Conservation (phyloP, 2,113 vertebrate genomes). For the Caretta caretta region DNA sequence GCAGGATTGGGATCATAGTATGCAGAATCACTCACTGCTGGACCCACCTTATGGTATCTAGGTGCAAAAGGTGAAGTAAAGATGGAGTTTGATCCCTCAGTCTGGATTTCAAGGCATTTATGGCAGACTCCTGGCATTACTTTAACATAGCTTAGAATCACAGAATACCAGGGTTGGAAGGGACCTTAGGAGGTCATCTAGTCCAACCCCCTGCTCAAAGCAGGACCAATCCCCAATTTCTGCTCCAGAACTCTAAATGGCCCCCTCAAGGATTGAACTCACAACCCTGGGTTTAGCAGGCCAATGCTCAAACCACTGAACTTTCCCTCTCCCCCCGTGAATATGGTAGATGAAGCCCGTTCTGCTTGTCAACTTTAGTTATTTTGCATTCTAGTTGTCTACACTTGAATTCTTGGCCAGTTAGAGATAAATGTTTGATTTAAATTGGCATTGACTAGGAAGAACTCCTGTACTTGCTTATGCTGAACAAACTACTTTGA, state of each 20-base stretch:
- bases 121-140: not conserved
- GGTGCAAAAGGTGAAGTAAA: not conserved
- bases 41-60: not conserved
- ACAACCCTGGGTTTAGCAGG: no score
- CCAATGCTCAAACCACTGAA: no score
- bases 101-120: not conserved
- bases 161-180: no score
- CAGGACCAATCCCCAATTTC: no score
- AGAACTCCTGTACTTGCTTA: not conserved
- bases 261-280: no score
- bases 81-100: rapidly evolving
- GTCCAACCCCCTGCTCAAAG: no score
- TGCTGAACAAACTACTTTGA: not conserved
- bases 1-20: not conserved
- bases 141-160: not conserved
- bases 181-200: no score
- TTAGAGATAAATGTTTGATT: not conserved
- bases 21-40: not conserved
- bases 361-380: rapidly evolving
- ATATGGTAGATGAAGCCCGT: not conserved
- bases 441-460: not conserved
- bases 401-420: not conserved
- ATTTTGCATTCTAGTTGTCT: not conserved
- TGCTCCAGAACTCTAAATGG: no score
- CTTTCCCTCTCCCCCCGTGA: not conserved